Conservation (phyloP, 2,888 invertebrate species). For the Tipula lateralis region DNA sequence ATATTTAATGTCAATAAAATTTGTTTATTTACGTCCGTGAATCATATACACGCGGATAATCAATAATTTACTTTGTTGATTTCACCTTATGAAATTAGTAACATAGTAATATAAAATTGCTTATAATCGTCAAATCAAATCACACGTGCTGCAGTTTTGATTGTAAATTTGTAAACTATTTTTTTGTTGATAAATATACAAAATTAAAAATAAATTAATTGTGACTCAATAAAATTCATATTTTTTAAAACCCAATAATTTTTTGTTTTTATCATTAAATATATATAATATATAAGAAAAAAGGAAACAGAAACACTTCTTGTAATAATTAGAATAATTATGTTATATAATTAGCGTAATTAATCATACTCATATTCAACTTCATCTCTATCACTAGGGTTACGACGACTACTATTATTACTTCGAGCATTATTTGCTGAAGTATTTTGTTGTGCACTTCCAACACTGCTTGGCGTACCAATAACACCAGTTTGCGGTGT, state of each 20-base stretch:
- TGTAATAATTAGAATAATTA: constrained; percentile 1
- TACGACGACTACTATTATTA: not conserved
- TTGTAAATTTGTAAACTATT: not conserved
- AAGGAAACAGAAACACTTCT: not conserved
- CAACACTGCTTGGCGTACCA: not conserved
- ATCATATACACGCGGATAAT: too few relatives aligned
- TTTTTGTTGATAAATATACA: not conserved
- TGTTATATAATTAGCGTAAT: constrained; percentile 26
- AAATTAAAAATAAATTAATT: not conserved
- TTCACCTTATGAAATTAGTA: not conserved
- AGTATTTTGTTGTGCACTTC: constrained; percentile 28
- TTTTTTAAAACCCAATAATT: not conserved
- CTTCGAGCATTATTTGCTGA: not conserved
- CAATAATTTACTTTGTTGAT: too few relatives aligned
- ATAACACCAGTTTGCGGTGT: not conserved
- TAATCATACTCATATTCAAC: constrained; percentile 42
- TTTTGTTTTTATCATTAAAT: not conserved
- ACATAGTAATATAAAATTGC: not conserved
- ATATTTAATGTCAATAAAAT: too few relatives aligned
- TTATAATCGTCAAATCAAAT: not conserved
- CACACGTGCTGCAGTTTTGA: constrained; percentile 26
- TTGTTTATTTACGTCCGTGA: too few relatives aligned
- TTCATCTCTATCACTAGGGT: constrained; percentile 40
- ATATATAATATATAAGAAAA: constrained; percentile 20
- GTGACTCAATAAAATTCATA: not conserved